A percentile compares a stretch with the other conserved stretches of the same genome.
Evolutionary conservation across 1,140 invertebrate genomes (phyloP).

Genomic region (Drosophila rufa): DNA sequence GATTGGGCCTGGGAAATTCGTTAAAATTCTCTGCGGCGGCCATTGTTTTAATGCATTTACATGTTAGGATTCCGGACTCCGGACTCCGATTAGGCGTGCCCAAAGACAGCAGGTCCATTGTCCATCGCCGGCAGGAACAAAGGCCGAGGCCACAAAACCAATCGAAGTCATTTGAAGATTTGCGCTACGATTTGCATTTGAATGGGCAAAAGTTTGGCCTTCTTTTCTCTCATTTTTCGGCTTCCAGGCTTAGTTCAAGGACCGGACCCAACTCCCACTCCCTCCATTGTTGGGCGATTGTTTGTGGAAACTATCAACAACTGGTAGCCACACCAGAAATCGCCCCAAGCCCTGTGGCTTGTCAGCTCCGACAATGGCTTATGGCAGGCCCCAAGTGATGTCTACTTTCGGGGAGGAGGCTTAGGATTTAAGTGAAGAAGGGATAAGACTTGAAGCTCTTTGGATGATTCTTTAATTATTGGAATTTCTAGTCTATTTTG

Average conservation of each 20-base stretch:
- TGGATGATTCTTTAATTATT: constrained; percentile 9
- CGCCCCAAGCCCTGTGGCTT: constrained; percentile 29
- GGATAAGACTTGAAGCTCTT: background rate
- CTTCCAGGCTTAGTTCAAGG: constrained; percentile 40
- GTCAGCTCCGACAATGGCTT: constrained; percentile 32
- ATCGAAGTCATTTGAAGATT: constrained; percentile 83
- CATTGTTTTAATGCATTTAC: constrained; percentile 70
- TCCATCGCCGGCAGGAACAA: constrained; percentile 37
- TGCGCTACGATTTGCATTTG: constrained; percentile 74
- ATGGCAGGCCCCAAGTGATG: constrained; percentile 3
- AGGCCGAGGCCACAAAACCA: constrained; percentile 69
- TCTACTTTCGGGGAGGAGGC: constrained; percentile 21
- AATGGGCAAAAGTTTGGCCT: constrained; percentile 59
- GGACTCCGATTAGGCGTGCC: constrained; percentile 40
- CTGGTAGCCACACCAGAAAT: constrained; percentile 22
- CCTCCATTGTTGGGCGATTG: constrained; percentile 35
- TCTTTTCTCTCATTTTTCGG: constrained; percentile 23
- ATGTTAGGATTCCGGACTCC: constrained; percentile 35
- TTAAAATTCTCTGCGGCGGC: constrained; percentile 61
- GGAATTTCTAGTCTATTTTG: background rate
- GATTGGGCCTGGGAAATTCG: constrained; percentile 55
- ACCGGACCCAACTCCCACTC: constrained; percentile 8
- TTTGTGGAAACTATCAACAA: constrained; percentile 45
- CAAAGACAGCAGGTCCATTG: constrained; percentile 23
- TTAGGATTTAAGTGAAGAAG: background rate